phyloP scores from a whole-genome alignment of 2,888 invertebrate species.

The Lochmaea capreae region DNA sequence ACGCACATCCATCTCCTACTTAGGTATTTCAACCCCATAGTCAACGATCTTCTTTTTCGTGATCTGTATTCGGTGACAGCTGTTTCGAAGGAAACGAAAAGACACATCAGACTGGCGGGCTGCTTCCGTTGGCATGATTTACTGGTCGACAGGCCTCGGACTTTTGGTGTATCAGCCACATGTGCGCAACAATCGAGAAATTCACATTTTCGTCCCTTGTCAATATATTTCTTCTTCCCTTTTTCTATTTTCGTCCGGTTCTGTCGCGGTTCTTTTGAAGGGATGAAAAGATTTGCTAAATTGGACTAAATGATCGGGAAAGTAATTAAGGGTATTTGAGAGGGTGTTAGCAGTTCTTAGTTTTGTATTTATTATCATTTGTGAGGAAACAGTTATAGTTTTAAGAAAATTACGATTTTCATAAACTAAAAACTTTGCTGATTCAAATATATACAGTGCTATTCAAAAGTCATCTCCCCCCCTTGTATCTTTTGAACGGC shows the following conservation, averaged over 20 bases:
- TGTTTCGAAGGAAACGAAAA: conserved; percentile 43
- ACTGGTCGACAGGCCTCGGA: conserved; percentile 50
- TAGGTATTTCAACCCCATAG: conserved; percentile 31
- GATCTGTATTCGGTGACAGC: conserved; percentile 30
- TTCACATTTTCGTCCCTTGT: conserved; percentile 53
- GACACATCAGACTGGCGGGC: conserved; percentile 59
- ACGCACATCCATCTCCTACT: conserved; percentile 17
- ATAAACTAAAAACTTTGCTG: no score
- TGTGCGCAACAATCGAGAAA: conserved; percentile 14
- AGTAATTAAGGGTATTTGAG: conserved; percentile 20
- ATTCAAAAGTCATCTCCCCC: no score
- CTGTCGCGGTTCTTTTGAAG: conserved; percentile 12
- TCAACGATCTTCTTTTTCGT: conserved; percentile 29
- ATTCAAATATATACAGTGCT: no score
- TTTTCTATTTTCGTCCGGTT: background rate
- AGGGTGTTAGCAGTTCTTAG: conserved; percentile 8
- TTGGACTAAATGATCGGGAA: conserved; percentile 25
- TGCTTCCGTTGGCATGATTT: conserved; percentile 64
- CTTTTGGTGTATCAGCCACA: conserved; percentile 20
- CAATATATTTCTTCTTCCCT: conserved; percentile 4
- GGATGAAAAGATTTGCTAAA: conserved; percentile 27
- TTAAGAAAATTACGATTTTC: background rate
- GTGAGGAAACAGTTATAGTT: background rate
- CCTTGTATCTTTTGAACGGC: no score
- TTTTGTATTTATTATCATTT: background rate